Evolutionary conservation across 2,888 invertebrate genomes (phyloP), one percentile per base, ranked within the genome.

Genomic region (Stenchaetothrips biformis): DNA sequence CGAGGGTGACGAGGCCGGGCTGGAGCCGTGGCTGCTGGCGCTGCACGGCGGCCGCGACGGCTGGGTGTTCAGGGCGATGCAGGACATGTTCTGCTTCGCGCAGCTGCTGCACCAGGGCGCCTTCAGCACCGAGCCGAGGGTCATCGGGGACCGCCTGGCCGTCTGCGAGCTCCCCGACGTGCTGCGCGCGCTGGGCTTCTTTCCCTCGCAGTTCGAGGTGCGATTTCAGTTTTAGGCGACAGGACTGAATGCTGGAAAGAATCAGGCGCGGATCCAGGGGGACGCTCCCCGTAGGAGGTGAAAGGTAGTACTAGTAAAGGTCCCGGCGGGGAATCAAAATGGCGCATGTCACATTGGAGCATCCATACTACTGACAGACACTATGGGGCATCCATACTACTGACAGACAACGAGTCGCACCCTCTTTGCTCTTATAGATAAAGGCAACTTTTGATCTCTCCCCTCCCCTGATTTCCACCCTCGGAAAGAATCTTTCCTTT

Each of bases 81-180:
- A 92, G 83, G 92, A 94, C 85, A 87, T 93, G 82, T 94, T 94
- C 87, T 93, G 92, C 86, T 94, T 93, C 85, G 91, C 93, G 83
- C 93, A 94, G 88, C 91, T 94, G 78, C 86, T 92, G 83, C 90
- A 92, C 83, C 92, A 93, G 85, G 92, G 92, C 7, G 91, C 93
- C 79, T 90, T 92, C 85, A 90, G 91, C 0, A 90, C 90, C 79
- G 88, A 90, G 4, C 89, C 89, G 82, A 87, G 93, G 82, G 86
- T 87, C 7, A 90, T 93, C 67, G 89, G 89, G 25, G 90, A 91
- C 80, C 88, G 86, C 82, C 91, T 94, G 79, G 89, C 90, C 0
- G 87, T 92, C 47, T 88, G 90, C 37, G 92, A 94, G 84, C 87
- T 94, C 78, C 92, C 94, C 0, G 93, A 92, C 86, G 87, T 93